phyloP scores from a whole-genome alignment of 2,888 invertebrate genomes.

The Alviniconcha strummeri region DNA sequence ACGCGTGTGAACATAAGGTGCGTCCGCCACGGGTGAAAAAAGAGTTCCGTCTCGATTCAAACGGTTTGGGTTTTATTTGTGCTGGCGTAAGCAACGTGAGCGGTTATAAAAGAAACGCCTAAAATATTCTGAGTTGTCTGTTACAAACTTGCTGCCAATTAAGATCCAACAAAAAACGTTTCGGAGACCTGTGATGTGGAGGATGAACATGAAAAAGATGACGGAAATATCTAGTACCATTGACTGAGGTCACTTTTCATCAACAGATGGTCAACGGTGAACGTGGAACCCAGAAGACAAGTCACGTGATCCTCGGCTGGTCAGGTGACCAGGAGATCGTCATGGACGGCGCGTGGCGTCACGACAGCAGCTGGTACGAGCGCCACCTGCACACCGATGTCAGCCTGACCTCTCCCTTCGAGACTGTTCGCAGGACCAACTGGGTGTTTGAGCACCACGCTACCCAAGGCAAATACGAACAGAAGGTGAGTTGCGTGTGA shows the following conservation, averaged over 20 bases:
- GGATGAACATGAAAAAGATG: too few species aligned
- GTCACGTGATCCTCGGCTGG: constrained; percentile 21
- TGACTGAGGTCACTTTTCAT: not conserved
- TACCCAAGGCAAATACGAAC: constrained; percentile 19
- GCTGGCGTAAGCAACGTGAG: too few species aligned
- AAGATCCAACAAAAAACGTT: too few species aligned
- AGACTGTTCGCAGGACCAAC: constrained; percentile 12
- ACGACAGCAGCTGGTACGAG: constrained; percentile 28
- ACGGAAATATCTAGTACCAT: too few species aligned
- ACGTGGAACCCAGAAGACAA: constrained; percentile 13
- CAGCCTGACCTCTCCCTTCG: constrained; percentile 32
- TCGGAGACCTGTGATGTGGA: too few species aligned
- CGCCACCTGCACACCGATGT: constrained; percentile 18
- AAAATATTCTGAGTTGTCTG: too few species aligned
- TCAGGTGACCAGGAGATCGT: constrained; percentile 22
- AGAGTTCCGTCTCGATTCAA: too few species aligned
- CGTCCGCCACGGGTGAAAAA: too few species aligned
- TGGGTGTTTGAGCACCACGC: constrained; percentile 24
- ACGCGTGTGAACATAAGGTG: too few species aligned
- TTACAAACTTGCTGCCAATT: too few species aligned
- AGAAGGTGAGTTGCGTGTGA: not conserved
- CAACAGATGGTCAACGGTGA: constrained; percentile 14
- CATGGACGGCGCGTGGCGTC: constrained; percentile 26
- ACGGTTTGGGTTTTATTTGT: too few species aligned
- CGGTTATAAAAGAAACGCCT: too few species aligned